phyloP scores from a whole-genome alignment of 2,888 invertebrate species.

The Clitarchus hookeri region DNA sequence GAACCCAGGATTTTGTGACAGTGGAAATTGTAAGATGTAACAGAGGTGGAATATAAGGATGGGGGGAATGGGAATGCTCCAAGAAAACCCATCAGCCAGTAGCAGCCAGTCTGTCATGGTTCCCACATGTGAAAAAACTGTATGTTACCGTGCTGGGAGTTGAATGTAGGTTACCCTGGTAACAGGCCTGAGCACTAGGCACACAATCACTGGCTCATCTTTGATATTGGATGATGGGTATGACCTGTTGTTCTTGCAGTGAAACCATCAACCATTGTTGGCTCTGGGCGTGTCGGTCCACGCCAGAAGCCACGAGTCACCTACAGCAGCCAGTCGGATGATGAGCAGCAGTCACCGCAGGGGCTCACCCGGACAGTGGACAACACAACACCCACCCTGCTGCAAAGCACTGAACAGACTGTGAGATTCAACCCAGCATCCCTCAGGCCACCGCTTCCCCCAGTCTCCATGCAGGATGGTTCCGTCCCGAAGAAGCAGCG shows the following conservation, averaged over 20 bases:
- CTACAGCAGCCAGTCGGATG: constrained; percentile 37
- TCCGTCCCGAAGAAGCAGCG: constrained; percentile 24
- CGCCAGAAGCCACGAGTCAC: constrained; percentile 48
- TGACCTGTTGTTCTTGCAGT: constrained; percentile 48
- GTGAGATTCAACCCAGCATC: constrained; percentile 15
- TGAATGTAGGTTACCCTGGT: no score
- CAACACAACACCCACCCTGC: background rate
- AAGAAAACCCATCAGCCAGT: no score
- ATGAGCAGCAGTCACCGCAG: constrained; percentile 27
- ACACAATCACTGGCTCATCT: no score
- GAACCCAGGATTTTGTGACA: no score
- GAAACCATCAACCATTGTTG: constrained; percentile 53
- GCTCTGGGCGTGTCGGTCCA: constrained; percentile 55
- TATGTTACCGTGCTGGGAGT: no score
- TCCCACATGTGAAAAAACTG: no score
- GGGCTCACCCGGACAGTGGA: background rate
- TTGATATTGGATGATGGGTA: no score
- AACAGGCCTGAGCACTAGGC: no score
- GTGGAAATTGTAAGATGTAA: no score
- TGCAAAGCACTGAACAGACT: background rate
- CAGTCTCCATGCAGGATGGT: background rate
- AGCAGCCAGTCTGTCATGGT: no score
- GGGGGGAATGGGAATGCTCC: no score
- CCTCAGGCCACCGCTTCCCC: constrained; percentile 31
- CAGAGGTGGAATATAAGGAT: no score